Conservation (phyloP, 2,888 invertebrate genomes). For the Brachypterus glaber region DNA sequence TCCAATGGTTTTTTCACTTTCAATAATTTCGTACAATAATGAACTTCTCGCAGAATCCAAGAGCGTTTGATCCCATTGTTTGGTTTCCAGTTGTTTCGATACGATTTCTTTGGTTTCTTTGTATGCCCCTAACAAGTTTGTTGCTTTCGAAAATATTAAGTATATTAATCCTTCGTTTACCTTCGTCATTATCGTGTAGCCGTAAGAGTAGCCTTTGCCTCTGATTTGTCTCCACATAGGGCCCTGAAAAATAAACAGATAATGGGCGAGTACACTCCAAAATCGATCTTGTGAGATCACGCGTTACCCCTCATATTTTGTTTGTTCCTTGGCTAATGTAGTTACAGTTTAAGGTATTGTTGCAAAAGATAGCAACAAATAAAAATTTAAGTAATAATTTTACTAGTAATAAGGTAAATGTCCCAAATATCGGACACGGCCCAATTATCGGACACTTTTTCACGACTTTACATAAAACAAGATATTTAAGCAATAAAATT, state of each 20-base stretch:
- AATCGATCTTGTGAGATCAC: no score
- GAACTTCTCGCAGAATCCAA: conserved; percentile 79
- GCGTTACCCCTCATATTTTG: no score
- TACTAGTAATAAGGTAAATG: no score
- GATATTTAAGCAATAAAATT: no score
- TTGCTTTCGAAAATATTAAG: conserved; percentile 65
- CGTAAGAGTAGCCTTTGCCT: conserved; percentile 78
- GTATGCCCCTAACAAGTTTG: conserved; percentile 71
- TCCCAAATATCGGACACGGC: no score
- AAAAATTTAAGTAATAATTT: no score
- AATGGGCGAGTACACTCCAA: neutral
- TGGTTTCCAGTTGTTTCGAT: conserved; percentile 52
- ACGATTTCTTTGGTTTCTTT: conserved; percentile 66
- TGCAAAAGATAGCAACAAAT: no score
- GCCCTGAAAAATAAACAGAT: conserved; percentile 47
- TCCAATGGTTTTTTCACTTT: conserved; percentile 68
- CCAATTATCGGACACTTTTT: no score
- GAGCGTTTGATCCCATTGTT: conserved; percentile 61
- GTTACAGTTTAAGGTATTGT: no score
- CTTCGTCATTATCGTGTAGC: conserved; percentile 56
- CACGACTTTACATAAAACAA: no score
- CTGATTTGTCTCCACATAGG: conserved; percentile 84
- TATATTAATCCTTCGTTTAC: conserved; percentile 62
- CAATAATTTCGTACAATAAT: conserved; percentile 77
- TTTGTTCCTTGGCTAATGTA: no score